Evolutionary conservation across 2,888 invertebrate species (phyloP), one percentile per base, ranked within the genome.

Genomic region (Scotopteryx bipunctaria): DNA sequence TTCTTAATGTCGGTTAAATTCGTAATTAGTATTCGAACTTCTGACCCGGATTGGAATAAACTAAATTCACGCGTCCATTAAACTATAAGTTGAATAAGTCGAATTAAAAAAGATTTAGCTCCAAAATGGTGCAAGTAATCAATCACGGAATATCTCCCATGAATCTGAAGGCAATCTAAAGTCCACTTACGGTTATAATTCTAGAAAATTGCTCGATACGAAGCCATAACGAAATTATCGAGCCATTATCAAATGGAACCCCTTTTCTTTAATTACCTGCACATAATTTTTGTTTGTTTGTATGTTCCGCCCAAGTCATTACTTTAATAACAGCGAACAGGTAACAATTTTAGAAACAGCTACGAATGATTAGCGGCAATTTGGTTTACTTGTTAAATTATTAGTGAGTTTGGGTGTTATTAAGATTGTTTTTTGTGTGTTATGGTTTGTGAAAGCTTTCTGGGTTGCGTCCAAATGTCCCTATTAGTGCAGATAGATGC

Each of bases 241-340:
- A 67, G 57, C 81, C 74, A 88, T 88, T 88, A 88, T 84, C 77
- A 83, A 81, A 80, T 79, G 71, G 78, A 80, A 86, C 83, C 87
- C 86, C 83, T 88, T 53, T 89, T 85, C 86, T 85, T 88, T 89
- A 88, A 89, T 89, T 89, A 86, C 82, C 80, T 76, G 72, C 67
- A 76, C 66, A 79, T 83, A 82, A 85, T 84, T 77, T 86, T 83
- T 86, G 87, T 88, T 84, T 83, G 83, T 83, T 86, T 86, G 80
- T 81, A 70, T 70, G 77, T 73, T 74, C 77, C 78, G 78, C 73
- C 75, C 71, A 66, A 73, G 76, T 80, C 76, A 84, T 87, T 89
- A 86, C 73, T 68, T 69, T 86, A 86, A 87, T 87, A 78, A 80
- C 76, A 61, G 73, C 70, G 37, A 68, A 68, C 70, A 65, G 75